These are phyloP conservation scores for Poecilobothrus nobilitatus DNA, from an alignment of 2,888 invertebrate genomes.

Conservation along the genomic window DNA sequence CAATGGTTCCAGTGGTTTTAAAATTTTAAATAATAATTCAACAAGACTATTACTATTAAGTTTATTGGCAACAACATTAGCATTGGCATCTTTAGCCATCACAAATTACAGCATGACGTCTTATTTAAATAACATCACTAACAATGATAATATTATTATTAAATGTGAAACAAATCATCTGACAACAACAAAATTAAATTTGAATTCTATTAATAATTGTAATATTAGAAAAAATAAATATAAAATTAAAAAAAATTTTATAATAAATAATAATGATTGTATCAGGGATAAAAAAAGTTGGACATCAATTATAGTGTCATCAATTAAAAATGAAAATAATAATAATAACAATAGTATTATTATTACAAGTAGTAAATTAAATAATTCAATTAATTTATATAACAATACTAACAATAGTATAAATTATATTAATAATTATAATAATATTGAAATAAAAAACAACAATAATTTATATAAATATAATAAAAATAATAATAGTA, in stretches of 20 bases:
- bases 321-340: no score
- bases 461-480: background rate
- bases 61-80: slow-evolving; percentile 20
- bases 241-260: no score
- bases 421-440: background rate
- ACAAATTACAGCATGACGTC: slow-evolving; percentile 11
- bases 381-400: background rate
- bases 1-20: slow-evolving; percentile 21
- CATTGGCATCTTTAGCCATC: slow-evolving; percentile 15
- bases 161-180: background rate
- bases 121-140: background rate
- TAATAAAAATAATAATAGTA: background rate
- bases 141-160: background rate
- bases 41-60: slow-evolving; percentile 20
- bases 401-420: background rate
- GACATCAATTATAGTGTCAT: background rate
- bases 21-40: slow-evolving; percentile 14
- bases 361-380: background rate
- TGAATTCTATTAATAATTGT: no score
- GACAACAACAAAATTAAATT: background rate
- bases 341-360: background rate
- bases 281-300: background rate
- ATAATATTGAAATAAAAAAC: background rate
- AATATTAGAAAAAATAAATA: no score
- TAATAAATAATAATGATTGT: background rate